Base-by-base conservation (phyloP, 23 tunicate species). In the Trididemnum clinides region DNA sequence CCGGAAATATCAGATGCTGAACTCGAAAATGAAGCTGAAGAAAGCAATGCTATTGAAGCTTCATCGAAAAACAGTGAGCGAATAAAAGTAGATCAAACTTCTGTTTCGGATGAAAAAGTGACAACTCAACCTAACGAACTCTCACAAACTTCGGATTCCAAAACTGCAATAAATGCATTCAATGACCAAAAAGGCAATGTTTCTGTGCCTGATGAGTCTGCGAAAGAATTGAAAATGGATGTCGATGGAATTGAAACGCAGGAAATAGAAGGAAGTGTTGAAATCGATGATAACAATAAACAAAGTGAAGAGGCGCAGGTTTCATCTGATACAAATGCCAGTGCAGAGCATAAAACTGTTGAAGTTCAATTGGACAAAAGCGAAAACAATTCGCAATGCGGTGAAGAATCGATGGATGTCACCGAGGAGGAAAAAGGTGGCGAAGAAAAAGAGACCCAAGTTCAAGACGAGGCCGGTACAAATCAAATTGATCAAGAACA, bases 1-100 rank as follows among this genome's bases (percentile, higher is more conserved):
- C 71, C 71, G 12, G 71, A 63, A 63, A 63, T 63, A 63, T 63
- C 71, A 63, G 71, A 63, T n/a, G 26, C 19, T n/a, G 71, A 63
- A 12, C 22, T 15, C 21, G 71, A 15, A 10, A 25, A 63, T n/a
- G n/a, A 5, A 63, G 12, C 54, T 15, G 10, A 10, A 44, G 54
- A 44, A 44, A 15, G 15, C n/a, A n/a, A n/a, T n/a, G n/a, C n/a
- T n/a, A n/a, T n/a, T n/a, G n/a, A n/a, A n/a, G n/a, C n/a, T n/a
- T n/a, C n/a, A n/a, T n/a, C n/a, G n/a, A n/a, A n/a, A n/a, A n/a
- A n/a, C n/a, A n/a, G n/a, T n/a, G n/a, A n/a, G n/a, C n/a, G n/a
- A n/a, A n/a, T n/a, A n/a, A n/a, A n/a, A n/a, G n/a, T n/a, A n/a
- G n/a, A n/a, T n/a, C n/a, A n/a, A n/a, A n/a, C n/a, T n/a, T n/a